These are phyloP conservation scores for Thecocarcelia acutangulata DNA, from an alignment of 2,888 invertebrate species.

Conservation along the genomic window DNA sequence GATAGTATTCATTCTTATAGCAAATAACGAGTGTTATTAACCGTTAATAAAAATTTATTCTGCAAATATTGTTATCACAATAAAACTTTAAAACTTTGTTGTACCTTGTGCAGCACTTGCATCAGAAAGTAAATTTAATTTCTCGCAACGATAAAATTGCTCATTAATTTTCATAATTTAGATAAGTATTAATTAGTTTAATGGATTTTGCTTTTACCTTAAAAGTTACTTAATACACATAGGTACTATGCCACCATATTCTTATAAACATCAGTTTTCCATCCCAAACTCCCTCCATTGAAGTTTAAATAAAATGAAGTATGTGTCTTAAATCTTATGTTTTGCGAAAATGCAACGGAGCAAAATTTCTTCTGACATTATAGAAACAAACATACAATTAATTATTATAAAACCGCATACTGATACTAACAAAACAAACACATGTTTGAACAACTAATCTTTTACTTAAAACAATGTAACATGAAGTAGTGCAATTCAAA, in stretches of 20 bases:
- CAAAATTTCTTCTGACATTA: not conserved
- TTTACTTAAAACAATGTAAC: conserved; percentile 43
- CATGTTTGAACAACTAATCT: conserved; percentile 39
- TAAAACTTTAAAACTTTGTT: too few relatives aligned
- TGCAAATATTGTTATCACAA: too few relatives aligned
- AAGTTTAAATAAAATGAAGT: conserved; percentile 49
- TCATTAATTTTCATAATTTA: too few relatives aligned
- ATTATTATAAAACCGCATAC: conserved; percentile 29
- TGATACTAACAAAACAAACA: conserved; percentile 31
- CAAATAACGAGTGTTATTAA: too few relatives aligned
- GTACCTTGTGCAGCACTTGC: too few relatives aligned
- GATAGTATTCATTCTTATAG: too few relatives aligned
- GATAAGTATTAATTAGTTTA: too few relatives aligned
- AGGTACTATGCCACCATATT: not conserved
- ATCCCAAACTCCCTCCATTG: not conserved
- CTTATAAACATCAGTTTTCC: not conserved
- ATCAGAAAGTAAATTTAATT: too few relatives aligned
- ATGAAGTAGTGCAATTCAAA: conserved; percentile 23
- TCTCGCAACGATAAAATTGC: too few relatives aligned
- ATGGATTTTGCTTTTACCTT: too few relatives aligned
- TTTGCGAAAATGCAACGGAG: conserved; percentile 20
- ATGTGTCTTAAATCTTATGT: conserved; percentile 71
- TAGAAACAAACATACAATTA: conserved; percentile 35
- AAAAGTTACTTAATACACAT: conserved; percentile 6
- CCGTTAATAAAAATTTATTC: too few relatives aligned